phyloP scores from a whole-genome alignment of 2,113 vertebrate genomes.

The Murina feae region DNA sequence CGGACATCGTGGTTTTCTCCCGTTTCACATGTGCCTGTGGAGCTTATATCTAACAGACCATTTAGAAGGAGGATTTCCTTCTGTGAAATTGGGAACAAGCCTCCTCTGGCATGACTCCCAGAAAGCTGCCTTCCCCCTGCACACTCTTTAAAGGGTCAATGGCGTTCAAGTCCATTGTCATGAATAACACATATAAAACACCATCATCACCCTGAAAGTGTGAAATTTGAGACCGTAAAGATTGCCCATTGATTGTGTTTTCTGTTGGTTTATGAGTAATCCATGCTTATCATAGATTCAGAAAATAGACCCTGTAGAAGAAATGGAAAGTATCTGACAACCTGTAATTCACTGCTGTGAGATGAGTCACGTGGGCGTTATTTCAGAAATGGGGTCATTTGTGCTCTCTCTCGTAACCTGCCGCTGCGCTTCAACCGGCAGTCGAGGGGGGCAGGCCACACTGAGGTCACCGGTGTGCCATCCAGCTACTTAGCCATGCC shows the following conservation, averaged over 20 bases:
- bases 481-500: fast-evolving
- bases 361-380: neutral
- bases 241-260: fast-evolving
- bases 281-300: neutral
- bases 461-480: neutral
- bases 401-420: neutral
- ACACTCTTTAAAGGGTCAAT: neutral
- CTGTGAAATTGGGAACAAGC: neutral
- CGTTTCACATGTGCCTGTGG: neutral
- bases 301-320: neutral
- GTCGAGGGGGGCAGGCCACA: neutral
- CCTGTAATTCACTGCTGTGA: fast-evolving
- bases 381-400: neutral
- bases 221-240: neutral
- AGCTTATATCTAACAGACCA: neutral
- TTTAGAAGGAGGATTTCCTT: neutral
- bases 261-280: too few species aligned
- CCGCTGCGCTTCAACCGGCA: too few species aligned
- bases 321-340: neutral
- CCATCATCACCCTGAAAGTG: fast-evolving
- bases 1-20: fast-evolving
- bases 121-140: neutral
- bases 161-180: fast-evolving
- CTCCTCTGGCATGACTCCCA: neutral
- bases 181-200: neutral